Evolutionary conservation across 2,888 invertebrate species (phyloP), one percentile per base, ranked within the genome.

Genomic region (Lypha dubia): DNA sequence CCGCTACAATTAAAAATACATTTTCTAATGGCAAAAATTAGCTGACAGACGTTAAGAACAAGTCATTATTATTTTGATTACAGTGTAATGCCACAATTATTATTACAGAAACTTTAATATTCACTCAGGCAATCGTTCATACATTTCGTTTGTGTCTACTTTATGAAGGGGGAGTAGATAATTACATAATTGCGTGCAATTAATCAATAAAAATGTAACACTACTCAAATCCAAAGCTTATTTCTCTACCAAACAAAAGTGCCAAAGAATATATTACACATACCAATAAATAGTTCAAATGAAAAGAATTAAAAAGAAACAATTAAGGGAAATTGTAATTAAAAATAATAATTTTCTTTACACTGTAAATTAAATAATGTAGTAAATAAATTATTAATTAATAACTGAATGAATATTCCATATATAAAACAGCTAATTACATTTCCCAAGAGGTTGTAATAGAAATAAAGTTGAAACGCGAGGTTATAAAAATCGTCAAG

Each of bases 121-220:
- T 46, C 58, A 58, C 24, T 46, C 58, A 58, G 17, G 7, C 71
- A 17, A 1, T 46, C 35, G 15, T 5, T 58, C 44, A 49, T 9
- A 60, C 28, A 46, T 46, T 24, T 49, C 35, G 32, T 35, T 49
- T 24, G 17, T 17, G 60, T 35, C 41, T 28, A 41, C 51, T 58
- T 41, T 46, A 5, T 60, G 17, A 56, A 28, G 76, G 51, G 73
- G 74, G 77, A 76, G 84, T 81, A 81, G 63, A 73, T 83, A 82
- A 85, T 82, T 85, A 83, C 82, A 85, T 85, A 85, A 85, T 84
- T 84, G 84, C 84, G 84, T 84, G 84, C 84, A 81, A 84, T 85
- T 85, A 82, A 85, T 85, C 82, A 85, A 85, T 85, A 83, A 85
- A 82, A 82, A 35, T 65, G 44, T 73, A 81, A 76, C 75, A 79